Conservation (phyloP, 2,113 vertebrate genomes). For the Antennarius striatus region DNA sequence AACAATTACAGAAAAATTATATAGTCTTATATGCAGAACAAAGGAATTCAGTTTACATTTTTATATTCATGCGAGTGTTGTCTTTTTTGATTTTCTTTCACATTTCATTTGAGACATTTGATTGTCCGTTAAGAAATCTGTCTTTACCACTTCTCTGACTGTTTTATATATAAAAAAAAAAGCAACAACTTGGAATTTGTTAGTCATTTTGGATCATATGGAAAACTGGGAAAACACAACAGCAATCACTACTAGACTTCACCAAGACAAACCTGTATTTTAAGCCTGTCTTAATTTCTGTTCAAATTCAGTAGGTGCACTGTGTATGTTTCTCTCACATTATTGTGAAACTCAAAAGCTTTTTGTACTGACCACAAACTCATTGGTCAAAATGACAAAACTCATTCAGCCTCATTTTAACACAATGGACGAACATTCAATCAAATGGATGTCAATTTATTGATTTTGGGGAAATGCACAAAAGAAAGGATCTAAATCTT, state of each 20-base stretch:
- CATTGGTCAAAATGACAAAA: constrained; percentile 72
- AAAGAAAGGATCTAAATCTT: constrained; percentile 77
- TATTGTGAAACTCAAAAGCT: no score
- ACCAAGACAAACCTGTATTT: background rate
- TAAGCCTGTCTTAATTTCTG: constrained; percentile 27
- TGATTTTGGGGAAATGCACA: constrained; percentile 71
- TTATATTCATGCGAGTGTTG: no score
- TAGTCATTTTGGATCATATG: constrained; percentile 55
- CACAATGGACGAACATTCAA: constrained; percentile 74
- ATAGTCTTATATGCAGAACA: no score
- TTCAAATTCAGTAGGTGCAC: constrained; percentile 4
- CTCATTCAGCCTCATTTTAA: constrained; percentile 65
- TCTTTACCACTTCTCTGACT: no score
- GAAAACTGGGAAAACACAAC: constrained; percentile 62
- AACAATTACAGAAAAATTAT: no score
- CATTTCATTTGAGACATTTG: no score
- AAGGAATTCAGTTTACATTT: no score
- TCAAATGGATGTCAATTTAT: constrained; percentile 78
- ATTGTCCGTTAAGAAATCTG: no score
- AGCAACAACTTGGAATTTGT: constrained; percentile 23
- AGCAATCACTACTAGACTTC: background rate
- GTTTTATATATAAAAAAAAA: no score
- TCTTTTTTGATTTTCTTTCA: no score
- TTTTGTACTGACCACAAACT: constrained; percentile 37
- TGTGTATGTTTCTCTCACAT: background rate